Conservation (phyloP, 2,797 vertebrate species). For the Sphenopsis melanotis region DNA sequence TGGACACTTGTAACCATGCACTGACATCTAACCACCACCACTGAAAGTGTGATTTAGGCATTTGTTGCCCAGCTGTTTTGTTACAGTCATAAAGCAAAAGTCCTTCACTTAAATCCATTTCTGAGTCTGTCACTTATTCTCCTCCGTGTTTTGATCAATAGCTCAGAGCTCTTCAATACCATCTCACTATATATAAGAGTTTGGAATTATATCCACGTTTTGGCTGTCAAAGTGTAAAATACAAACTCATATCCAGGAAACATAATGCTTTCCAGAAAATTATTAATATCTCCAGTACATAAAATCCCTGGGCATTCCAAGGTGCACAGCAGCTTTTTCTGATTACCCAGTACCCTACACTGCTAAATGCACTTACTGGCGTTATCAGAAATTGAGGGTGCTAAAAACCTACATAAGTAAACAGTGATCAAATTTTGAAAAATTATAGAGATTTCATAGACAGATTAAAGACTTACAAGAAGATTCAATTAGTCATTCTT, state of each 20-base stretch:
- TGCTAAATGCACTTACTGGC: background rate
- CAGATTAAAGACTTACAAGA: background rate
- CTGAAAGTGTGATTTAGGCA: background rate
- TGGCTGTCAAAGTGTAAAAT: background rate
- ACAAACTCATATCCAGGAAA: background rate
- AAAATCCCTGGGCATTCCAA: background rate
- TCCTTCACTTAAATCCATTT: background rate
- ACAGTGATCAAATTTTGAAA: background rate
- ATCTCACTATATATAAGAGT: background rate
- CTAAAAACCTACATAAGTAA: background rate
- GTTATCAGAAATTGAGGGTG: background rate
- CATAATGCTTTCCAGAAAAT: background rate
- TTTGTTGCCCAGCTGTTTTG: background rate
- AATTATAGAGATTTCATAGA: background rate
- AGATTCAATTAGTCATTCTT: background rate
- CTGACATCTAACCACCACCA: background rate
- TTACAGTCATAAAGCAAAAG: background rate
- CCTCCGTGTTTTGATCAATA: background rate
- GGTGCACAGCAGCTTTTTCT: fast-evolving
- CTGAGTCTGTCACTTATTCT: background rate
- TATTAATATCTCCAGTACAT: background rate
- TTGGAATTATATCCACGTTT: background rate
- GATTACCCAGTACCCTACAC: background rate
- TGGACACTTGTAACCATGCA: background rate
- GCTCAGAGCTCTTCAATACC: background rate